Conservation (phyloP, 2,888 invertebrate species). For the Mythimna loreyi region DNA sequence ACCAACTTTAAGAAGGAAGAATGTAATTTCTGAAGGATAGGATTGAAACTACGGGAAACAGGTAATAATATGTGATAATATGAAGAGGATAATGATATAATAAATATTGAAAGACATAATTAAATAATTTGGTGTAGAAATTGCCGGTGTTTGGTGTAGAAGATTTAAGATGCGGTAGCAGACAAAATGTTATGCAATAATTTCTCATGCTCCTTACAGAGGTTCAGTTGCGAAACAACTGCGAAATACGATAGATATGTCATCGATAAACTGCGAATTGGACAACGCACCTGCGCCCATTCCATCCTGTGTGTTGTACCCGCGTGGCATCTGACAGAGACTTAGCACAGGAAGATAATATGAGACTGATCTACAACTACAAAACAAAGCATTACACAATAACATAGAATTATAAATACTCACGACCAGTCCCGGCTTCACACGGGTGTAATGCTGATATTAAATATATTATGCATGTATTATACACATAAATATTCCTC, state of each 20-base stretch:
- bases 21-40: not conserved
- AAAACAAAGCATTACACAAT: conserved; percentile 3
- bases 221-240: conserved; percentile 8
- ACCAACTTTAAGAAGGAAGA: not conserved
- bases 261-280: conserved; percentile 17
- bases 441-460: too few relatives aligned
- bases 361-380: conserved; percentile 2
- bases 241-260: conserved; percentile 4
- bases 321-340: conserved; percentile 15
- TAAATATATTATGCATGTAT: too few relatives aligned
- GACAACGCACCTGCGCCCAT: conserved; percentile 29
- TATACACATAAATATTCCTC: too few relatives aligned
- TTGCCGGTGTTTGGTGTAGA: not conserved
- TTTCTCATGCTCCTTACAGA: conserved; percentile 9
- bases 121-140: not conserved
- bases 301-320: conserved; percentile 33
- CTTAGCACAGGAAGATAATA: conserved; percentile 20
- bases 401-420: too few relatives aligned
- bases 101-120: not conserved
- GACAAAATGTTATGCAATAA: conserved; percentile 2
- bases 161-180: not conserved
- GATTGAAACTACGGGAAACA: not conserved
- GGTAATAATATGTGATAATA: not conserved
- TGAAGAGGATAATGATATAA: not conserved
- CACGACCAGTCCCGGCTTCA: too few relatives aligned